Evolutionary conservation across 2,797 vertebrate genomes (phyloP).

Genomic region (Pantherophis vulpinus): DNA sequence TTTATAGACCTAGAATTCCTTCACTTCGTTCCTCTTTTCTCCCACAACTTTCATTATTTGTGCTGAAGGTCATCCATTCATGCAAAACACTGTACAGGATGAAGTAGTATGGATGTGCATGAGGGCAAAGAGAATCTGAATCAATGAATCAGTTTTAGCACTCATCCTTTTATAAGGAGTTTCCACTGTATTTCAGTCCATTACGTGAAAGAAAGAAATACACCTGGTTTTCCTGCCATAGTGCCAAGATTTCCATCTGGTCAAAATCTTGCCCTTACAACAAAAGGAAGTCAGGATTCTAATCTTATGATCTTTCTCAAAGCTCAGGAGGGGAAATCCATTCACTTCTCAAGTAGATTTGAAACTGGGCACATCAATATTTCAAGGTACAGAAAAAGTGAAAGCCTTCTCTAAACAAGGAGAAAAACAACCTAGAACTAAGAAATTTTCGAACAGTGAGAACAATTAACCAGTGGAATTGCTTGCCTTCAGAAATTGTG

Average conservation of each 20-base stretch:
- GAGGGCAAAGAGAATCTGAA: background rate
- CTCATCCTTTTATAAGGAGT: background rate
- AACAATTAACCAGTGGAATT: background rate
- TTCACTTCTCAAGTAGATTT: background rate
- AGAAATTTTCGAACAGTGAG: no score
- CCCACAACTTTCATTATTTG: background rate
- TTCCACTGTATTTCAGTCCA: background rate
- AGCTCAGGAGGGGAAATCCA: background rate
- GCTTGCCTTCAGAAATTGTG: background rate
- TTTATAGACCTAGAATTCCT: background rate
- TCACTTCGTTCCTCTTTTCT: background rate
- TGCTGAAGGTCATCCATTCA: background rate
- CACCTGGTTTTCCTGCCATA: background rate
- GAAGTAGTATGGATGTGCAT: background rate
- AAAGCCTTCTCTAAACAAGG: background rate
- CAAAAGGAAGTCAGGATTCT: background rate
- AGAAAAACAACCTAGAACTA: background rate
- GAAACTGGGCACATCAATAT: background rate
- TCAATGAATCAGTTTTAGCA: background rate
- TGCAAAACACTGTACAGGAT: background rate
- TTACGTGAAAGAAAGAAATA: background rate
- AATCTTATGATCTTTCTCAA: background rate
- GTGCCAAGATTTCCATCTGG: background rate
- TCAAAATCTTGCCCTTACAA: background rate
- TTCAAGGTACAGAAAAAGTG: background rate